Evolutionary conservation across 1,140 invertebrate genomes (phyloP).

Genomic region (Tribolium castaneum): DNA sequence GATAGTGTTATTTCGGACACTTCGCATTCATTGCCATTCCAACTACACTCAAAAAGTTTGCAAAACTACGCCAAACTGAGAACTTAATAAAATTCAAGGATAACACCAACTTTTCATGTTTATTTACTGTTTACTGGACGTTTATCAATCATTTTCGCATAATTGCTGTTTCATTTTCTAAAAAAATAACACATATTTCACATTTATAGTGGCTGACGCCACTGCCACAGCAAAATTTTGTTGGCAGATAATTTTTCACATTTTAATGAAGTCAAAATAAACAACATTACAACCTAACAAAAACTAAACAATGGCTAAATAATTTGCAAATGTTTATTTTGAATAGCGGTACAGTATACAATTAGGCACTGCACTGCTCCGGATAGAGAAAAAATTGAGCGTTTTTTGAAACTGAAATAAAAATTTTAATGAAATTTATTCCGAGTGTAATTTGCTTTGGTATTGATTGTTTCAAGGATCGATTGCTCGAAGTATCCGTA

Average conservation of each 20-base stretch:
- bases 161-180: too few species aligned
- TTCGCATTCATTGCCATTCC: constrained; percentile 45
- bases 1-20: constrained; percentile 50
- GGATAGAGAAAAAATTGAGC: too few species aligned
- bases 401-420: background rate
- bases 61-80: constrained; percentile 42
- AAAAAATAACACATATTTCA: background rate
- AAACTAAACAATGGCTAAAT: too few species aligned
- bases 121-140: constrained; percentile 29
- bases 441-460: background rate
- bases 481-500: background rate
- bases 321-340: too few species aligned
- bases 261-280: too few species aligned
- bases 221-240: too few species aligned
- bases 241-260: too few species aligned
- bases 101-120: constrained; percentile 44
- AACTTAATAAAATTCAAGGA: constrained; percentile 47
- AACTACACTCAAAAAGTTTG: constrained; percentile 47
- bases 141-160: background rate
- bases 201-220: background rate
- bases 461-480: background rate
- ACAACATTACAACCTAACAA: too few species aligned
- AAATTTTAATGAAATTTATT: too few species aligned
- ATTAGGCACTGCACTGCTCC: too few species aligned
- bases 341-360: too few species aligned